Conservation (phyloP, 2,797 vertebrate species). For the Acrossocheilus fasciatus region DNA sequence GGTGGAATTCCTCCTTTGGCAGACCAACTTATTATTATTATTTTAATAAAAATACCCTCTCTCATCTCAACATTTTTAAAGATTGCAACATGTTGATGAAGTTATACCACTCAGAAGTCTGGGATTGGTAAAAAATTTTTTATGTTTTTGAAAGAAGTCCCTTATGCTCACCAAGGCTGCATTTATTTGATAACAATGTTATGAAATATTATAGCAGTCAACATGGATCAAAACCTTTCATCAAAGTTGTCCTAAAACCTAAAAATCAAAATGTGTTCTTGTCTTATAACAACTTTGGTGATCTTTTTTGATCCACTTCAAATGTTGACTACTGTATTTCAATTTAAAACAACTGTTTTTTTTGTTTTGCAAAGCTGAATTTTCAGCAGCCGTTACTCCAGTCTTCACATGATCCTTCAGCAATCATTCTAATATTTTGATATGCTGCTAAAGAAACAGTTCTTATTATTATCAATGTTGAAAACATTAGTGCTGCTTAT, state of each 20-base stretch:
- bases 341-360: neutral
- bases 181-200: neutral
- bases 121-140: neutral
- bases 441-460: neutral
- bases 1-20: neutral
- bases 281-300: too few species aligned
- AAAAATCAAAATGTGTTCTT: neutral
- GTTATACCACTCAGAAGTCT: neutral
- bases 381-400: neutral
- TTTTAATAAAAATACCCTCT: neutral
- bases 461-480: neutral
- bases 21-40: neutral
- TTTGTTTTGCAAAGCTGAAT: neutral
- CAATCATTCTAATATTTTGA: neutral
- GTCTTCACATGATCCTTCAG: neutral
- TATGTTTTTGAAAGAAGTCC: neutral
- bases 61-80: neutral
- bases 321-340: neutral
- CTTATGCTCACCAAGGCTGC: neutral
- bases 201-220: neutral
- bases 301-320: too few species aligned
- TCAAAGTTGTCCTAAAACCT: too few species aligned
- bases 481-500: neutral
- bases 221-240: too few species aligned
- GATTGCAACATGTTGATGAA: neutral